Percentiles rank a stretch among this genome's conserved stretches.
Evolutionary conservation across 2,113 vertebrate species (phyloP).

Genomic region (Ranitomeya imitator): DNA sequence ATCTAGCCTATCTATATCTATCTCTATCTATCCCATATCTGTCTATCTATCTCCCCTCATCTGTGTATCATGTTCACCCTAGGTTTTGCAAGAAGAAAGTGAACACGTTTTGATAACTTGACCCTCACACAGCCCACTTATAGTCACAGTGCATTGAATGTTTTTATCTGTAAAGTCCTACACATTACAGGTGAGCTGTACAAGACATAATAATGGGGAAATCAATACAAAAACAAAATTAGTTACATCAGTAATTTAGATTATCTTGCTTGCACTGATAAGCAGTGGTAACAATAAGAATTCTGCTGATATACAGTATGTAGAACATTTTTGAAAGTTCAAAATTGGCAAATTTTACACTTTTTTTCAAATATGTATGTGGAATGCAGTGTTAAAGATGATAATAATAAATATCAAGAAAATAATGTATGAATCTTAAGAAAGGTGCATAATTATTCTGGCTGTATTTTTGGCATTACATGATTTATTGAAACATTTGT

Average conservation of each 20-base stretch:
- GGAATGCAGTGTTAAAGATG: neutral
- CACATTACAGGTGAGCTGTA: slow-evolving; percentile 7
- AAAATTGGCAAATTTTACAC: neutral
- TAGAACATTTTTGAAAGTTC: neutral
- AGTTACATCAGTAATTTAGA: slow-evolving; percentile 33
- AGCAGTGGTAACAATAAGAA: neutral
- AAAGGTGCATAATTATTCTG: neutral
- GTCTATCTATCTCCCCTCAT: no score
- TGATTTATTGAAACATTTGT: neutral
- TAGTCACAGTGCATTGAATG: neutral
- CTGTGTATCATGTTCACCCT: no score
- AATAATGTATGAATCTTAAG: neutral
- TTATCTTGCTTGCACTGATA: neutral
- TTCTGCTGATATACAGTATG: neutral
- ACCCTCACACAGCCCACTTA: neutral
- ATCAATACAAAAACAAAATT: slow-evolving; percentile 44
- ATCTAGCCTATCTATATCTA: no score
- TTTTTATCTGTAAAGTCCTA: slow-evolving; percentile 8
- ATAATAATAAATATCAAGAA: neutral
- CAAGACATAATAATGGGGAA: neutral
- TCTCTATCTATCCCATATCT: no score
- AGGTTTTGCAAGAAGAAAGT: no score
- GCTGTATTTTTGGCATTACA: neutral
- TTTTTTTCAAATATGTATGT: neutral
- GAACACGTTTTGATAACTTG: no score